A percentile compares a stretch with the other conserved stretches of the same genome.
Conservation (phyloP, 2,797 vertebrate genomes). For the Sciurus vulgaris region DNA sequence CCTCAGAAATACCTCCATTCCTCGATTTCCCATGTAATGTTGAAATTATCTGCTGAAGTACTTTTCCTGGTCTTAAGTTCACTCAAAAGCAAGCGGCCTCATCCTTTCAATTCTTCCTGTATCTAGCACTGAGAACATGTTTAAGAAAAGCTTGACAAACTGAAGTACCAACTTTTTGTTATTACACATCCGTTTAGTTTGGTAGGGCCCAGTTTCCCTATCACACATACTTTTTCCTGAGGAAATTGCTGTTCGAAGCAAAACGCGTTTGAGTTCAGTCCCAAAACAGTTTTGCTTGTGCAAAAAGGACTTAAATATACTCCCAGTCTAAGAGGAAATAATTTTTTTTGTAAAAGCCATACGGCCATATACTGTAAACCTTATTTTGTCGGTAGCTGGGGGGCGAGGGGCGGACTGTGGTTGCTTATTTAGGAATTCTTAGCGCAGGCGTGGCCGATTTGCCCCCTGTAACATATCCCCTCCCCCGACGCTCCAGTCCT, state of each 20-base stretch:
- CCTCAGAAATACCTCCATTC: neutral
- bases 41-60: neutral
- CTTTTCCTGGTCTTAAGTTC: neutral
- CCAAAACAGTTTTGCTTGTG: neutral
- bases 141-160: neutral
- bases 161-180: neutral
- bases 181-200: neutral
- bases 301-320: neutral
- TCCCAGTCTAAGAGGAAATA: neutral
- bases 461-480: too few relatives aligned
- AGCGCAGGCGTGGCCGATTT: neutral
- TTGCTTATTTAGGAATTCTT: neutral
- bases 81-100: neutral
- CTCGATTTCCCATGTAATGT: neutral
- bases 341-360: neutral
- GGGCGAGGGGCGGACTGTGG: accelerated
- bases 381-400: neutral
- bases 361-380: neutral
- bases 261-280: neutral
- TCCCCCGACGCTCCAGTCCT: neutral
- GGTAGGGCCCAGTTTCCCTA: neutral
- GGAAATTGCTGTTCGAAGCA: neutral
- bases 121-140: neutral
- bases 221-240: neutral
- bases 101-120: neutral